Conservation (phyloP, 2,113 vertebrate species). For the Dromiciops gliroides region DNA sequence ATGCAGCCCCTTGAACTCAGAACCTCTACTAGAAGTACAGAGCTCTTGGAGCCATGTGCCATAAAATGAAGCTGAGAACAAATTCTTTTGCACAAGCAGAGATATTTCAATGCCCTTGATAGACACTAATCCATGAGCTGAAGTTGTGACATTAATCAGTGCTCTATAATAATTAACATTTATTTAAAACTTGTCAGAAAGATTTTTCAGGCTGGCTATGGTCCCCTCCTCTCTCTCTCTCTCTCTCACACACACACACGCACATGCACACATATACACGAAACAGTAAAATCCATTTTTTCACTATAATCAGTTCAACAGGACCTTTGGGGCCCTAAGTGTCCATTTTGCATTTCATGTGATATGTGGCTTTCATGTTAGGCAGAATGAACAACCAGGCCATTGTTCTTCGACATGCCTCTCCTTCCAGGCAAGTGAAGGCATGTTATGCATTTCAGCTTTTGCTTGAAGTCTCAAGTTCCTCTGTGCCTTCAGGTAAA, state of each 20-base stretch:
- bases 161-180: background rate
- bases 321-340: background rate
- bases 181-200: background rate
- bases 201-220: background rate
- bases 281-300: background rate
- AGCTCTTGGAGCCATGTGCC: background rate
- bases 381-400: background rate
- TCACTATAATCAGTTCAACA: background rate
- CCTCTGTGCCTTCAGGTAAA: background rate
- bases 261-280: no score
- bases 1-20: background rate
- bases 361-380: background rate
- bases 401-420: background rate
- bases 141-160: background rate
- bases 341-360: background rate
- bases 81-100: background rate
- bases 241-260: no score
- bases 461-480: background rate
- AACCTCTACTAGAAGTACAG: background rate
- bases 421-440: background rate
- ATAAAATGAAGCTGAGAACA: background rate
- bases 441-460: background rate
- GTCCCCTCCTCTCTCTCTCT: no score
- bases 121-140: background rate
- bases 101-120: background rate